Conservation (phyloP, 35 echinoderm and acorn worm species). For the Apostichopus japonicus region DNA sequence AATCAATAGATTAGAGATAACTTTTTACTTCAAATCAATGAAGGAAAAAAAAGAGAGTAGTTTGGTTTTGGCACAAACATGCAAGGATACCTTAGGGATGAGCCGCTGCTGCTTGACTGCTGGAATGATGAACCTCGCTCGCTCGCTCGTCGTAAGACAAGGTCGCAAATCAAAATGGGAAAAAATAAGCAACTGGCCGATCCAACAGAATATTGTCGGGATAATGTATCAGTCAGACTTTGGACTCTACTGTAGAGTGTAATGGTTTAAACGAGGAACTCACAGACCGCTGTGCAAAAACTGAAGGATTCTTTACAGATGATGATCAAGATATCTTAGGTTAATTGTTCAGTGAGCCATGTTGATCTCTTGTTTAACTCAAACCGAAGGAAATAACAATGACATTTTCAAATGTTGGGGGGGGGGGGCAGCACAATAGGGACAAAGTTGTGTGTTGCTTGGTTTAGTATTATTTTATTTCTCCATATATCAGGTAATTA, state of each 20-base stretch:
- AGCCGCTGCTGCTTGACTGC: background rate
- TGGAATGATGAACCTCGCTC: background rate
- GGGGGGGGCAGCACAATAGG: too few relatives aligned
- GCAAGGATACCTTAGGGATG: background rate
- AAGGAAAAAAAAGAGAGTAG: background rate
- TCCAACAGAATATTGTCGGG: background rate
- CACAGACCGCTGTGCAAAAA: too few relatives aligned
- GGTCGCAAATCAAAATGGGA: background rate
- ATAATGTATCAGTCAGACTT: background rate
- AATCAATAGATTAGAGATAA: conserved; percentile 26
- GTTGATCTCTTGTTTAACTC: too few relatives aligned
- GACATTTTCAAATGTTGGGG: too few relatives aligned
- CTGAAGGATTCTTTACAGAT: too few relatives aligned
- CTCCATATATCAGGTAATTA: too few relatives aligned
- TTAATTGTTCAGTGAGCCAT: too few relatives aligned
- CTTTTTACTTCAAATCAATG: background rate
- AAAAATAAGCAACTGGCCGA: background rate
- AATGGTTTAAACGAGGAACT: background rate
- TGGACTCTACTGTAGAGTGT: background rate
- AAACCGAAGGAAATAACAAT: too few relatives aligned
- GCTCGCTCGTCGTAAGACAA: background rate
- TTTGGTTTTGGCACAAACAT: background rate
- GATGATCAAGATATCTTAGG: too few relatives aligned
- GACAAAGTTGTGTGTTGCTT: too few relatives aligned
- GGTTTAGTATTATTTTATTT: too few relatives aligned